A percentile compares a stretch with the other conserved stretches of the same genome.
Conservation (phyloP, 1,140 invertebrate species). For the Goniozus legneri region DNA sequence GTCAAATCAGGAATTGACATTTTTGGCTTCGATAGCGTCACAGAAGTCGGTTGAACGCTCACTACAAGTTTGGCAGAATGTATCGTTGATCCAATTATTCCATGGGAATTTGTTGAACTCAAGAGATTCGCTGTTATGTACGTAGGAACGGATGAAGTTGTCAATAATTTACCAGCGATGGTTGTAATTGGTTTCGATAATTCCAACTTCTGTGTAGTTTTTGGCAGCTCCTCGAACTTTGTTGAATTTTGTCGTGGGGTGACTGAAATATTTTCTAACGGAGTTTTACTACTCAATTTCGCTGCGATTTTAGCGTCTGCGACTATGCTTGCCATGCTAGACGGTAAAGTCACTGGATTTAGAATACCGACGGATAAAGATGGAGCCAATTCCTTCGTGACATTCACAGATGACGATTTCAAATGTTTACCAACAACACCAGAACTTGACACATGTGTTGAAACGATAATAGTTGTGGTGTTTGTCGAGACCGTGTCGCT, state of each 20-base stretch:
- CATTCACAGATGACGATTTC: slow-evolving; percentile 7
- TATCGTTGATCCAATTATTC: background rate
- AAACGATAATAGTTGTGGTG: background rate
- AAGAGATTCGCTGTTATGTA: background rate
- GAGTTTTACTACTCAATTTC: slow-evolving; percentile 33
- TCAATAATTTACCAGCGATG: background rate
- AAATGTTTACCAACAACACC: slow-evolving; percentile 2
- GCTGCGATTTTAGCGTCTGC: slow-evolving; percentile 42
- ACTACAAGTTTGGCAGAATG: slow-evolving; percentile 17
- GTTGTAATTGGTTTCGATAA: slow-evolving; percentile 2
- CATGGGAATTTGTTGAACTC: slow-evolving; percentile 3
- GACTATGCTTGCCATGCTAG: slow-evolving; percentile 37
- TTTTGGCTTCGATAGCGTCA: slow-evolving; percentile 38
- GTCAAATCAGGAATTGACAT: slow-evolving; percentile 36
- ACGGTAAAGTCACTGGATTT: slow-evolving; percentile 23
- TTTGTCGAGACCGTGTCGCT: background rate
- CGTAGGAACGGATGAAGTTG: background rate
- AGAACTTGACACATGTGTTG: background rate
- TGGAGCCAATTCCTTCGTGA: slow-evolving; percentile 24
- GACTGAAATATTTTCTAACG: slow-evolving; percentile 20
- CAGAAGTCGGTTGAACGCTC: slow-evolving; percentile 36
- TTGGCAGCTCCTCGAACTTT: slow-evolving; percentile 5
- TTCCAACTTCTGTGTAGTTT: background rate
- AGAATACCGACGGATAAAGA: slow-evolving; percentile 17
- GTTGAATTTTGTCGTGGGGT: slow-evolving; percentile 9